Conservation (phyloP, 2,888 invertebrate species). For the Monopis laevigella region DNA sequence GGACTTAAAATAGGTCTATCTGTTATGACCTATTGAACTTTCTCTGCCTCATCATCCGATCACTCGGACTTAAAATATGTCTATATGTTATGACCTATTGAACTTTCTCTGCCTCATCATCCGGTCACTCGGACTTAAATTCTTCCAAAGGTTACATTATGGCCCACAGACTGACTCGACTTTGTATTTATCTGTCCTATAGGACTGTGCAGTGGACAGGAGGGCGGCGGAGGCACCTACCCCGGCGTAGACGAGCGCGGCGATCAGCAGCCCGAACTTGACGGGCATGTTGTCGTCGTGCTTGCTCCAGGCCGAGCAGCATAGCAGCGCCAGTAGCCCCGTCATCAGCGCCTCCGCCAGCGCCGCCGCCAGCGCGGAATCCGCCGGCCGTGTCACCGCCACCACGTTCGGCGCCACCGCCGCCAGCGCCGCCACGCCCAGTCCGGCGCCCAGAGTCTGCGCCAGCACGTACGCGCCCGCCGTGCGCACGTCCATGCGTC, state of each 20-base stretch:
- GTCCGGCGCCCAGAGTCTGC: conserved; percentile 36
- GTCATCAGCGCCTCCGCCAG: conserved; percentile 24
- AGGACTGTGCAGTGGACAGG: too few species aligned
- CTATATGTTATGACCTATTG: too few species aligned
- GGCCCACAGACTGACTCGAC: too few species aligned
- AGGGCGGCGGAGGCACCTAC: conserved; percentile 25
- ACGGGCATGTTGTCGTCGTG: conserved; percentile 36
- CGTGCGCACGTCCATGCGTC: conserved; percentile 48
- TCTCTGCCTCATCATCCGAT: too few species aligned
- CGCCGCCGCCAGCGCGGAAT: conserved; percentile 25
- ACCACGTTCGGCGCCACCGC: conserved; percentile 28
- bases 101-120: too few species aligned
- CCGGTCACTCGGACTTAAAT: too few species aligned
- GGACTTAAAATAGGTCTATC: too few species aligned
- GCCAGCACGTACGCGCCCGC: conserved; percentile 38
- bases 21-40: too few species aligned
- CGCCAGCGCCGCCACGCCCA: conserved; percentile 36
- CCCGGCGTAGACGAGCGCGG: conserved; percentile 46
- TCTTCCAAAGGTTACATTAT: too few species aligned
- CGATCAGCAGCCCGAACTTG: conserved; percentile 44
- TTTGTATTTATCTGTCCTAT: too few species aligned
- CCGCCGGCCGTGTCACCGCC: conserved; percentile 23
- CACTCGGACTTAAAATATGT: too few species aligned
- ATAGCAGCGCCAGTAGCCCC: conserved; percentile 31
- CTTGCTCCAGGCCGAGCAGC: conserved; percentile 35